Conservation (phyloP, 2,888 invertebrate genomes). For the Dryococelus australis region DNA sequence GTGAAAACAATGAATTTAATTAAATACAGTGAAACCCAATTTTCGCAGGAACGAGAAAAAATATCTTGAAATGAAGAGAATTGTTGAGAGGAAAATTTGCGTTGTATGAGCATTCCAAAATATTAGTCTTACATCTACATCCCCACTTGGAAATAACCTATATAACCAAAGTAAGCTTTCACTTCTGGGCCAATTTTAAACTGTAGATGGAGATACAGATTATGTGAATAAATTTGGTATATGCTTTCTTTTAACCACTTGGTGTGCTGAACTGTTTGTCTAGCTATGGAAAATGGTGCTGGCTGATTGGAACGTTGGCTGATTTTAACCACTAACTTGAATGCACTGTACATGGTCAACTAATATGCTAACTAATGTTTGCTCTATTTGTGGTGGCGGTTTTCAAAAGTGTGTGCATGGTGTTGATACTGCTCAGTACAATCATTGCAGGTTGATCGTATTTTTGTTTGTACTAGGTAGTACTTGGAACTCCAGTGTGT, state of each 20-base stretch:
- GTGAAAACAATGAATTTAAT: too few species aligned
- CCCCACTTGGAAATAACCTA: too few species aligned
- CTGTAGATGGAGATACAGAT: neutral
- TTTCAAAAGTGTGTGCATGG: neutral
- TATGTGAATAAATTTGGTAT: neutral
- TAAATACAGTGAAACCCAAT: too few species aligned
- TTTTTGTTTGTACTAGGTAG: too few species aligned
- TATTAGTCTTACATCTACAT: too few species aligned
- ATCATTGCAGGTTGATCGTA: neutral
- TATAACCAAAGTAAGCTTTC: too few species aligned
- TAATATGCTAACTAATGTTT: neutral
- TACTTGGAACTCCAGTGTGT: too few species aligned
- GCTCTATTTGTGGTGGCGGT: neutral
- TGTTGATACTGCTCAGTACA: neutral
- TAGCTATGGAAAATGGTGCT: neutral
- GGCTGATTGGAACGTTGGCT: neutral
- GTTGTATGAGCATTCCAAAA: too few species aligned
- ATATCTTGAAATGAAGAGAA: too few species aligned
- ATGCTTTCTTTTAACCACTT: neutral
- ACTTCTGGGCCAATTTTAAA: too few species aligned
- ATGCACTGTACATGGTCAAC: neutral
- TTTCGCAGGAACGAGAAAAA: too few species aligned
- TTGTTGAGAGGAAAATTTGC: too few species aligned
- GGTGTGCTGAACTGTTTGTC: neutral
- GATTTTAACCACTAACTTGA: neutral